Evolutionary conservation across 2,797 vertebrate genomes (phyloP), one percentile per base, ranked within the genome.

Genomic region (Lutjanus argentimaculatus): DNA sequence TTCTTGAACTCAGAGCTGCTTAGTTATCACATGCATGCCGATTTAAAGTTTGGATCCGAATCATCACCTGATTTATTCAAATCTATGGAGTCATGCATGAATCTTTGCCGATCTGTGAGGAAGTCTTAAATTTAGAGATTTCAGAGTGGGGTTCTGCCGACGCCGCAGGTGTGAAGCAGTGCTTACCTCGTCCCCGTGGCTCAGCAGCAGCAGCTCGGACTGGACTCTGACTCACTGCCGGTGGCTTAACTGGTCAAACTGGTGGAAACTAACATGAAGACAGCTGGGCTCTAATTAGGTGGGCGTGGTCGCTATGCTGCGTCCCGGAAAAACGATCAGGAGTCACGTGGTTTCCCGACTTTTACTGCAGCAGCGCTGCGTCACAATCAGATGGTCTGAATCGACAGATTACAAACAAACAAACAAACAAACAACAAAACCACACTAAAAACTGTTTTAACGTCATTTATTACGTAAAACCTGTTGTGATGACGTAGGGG

Each of bases 281-380:
- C 71, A 55, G 15, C 46, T 30, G 15, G 1, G 7, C 19, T 0
- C 0, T 21, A 1, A 62, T 10, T 7, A 0, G 4, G 22, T 43
- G 63, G 79, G 70, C 40, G 80, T 51, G 3, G 0, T 25, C 2
- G 30, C 12, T 15, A 6, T 22, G 22, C 0, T 0, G 0, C 2
- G 2, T 67, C 56, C 57, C 68, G 74, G 74, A 77, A 82, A 40
- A 25, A 0, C 1, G 8, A n/a, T 21, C 12, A 9, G 21, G 1
- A 6, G 51, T 72, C 80, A 82, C 68, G 63, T 82, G 80, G 5
- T 25, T 82, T 68, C 22, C 69, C 10, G 57, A 6, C 36, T 19
- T 1, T 6, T 0, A 1, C n/a, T 7, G 36, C 43, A 17, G 66
- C 55, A 48, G 77, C 1, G 42, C 15, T 40, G 53, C 61, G 79